Percentiles rank a stretch among this genome's conserved stretches.
Conservation (phyloP, 2,888 invertebrate genomes). For the Lasioglossum oenotherae region DNA sequence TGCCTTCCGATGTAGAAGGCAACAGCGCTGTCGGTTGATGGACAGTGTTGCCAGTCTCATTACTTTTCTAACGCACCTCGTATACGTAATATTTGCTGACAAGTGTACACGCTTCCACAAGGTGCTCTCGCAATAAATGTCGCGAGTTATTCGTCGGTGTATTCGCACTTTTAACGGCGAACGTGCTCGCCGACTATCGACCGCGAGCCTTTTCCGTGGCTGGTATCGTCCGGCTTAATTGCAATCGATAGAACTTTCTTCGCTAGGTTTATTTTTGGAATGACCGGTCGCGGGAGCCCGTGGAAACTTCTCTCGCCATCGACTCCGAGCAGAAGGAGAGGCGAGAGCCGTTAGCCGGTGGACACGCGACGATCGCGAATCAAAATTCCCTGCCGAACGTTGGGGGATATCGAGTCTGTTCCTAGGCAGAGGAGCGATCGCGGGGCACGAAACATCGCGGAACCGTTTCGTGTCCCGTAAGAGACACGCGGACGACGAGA, state of each 20-base stretch:
- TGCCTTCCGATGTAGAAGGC: too few species aligned
- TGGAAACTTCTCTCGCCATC: not conserved
- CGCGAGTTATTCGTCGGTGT: not conserved
- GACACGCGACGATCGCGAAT: constrained; percentile 24
- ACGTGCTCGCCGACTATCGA: constrained; percentile 33
- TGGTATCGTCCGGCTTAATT: constrained; percentile 49
- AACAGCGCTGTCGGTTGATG: too few species aligned
- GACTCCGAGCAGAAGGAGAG: not conserved
- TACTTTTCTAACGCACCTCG: too few species aligned
- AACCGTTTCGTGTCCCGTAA: constrained; percentile 66
- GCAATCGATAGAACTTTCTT: constrained; percentile 57
- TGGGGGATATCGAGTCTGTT: constrained; percentile 35
- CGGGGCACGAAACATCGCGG: constrained; percentile 44
- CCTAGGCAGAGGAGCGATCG: constrained; percentile 40
- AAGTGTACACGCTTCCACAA: not conserved
- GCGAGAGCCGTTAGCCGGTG: constrained; percentile 9
- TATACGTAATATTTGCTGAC: not conserved
- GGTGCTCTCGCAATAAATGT: not conserved
- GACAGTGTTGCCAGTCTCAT: too few species aligned
- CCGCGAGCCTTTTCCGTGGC: constrained; percentile 31
- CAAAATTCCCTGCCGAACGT: constrained; percentile 37
- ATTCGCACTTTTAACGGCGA: not conserved
- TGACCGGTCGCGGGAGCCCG: not conserved
- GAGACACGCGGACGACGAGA: constrained; percentile 11
- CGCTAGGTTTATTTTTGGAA: constrained; percentile 29